Evolutionary conservation across 2,797 vertebrate species (phyloP).

Genomic region (Brachyrhaphis roseni): DNA sequence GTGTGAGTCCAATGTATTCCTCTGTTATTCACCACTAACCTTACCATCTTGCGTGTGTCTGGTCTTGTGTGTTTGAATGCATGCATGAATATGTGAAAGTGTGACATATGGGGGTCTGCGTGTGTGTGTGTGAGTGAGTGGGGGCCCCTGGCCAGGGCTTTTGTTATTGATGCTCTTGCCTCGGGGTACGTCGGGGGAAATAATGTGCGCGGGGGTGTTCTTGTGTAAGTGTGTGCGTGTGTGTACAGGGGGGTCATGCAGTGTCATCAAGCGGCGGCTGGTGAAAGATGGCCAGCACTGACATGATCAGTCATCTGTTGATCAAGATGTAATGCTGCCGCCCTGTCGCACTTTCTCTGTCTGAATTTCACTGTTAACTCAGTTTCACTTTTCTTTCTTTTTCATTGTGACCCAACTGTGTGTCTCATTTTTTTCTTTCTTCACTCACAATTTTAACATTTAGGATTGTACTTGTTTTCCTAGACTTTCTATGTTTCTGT

Average conservation of each 20-base stretch:
- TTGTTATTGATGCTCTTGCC: slow-evolving; percentile 97
- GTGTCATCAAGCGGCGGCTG: slow-evolving; percentile 96
- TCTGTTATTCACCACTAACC: slow-evolving; percentile 44
- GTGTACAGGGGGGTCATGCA: slow-evolving; percentile 71
- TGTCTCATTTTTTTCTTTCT: neutral
- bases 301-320: slow-evolving; percentile 99
- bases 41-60: slow-evolving; percentile 48
- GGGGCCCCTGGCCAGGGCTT: slow-evolving; percentile 83
- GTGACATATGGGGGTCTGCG: slow-evolving; percentile 45
- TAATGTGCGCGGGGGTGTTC: slow-evolving; percentile 58
- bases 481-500: neutral
- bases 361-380: slow-evolving; percentile 59
- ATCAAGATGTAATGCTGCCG: slow-evolving; percentile 94
- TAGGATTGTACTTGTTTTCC: neutral
- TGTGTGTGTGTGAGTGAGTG: slow-evolving; percentile 74
- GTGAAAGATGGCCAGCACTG: slow-evolving; percentile 92
- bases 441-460: neutral
- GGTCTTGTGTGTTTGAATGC: slow-evolving; percentile 47
- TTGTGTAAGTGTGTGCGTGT: slow-evolving; percentile 44
- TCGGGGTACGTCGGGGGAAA: slow-evolving; percentile 89
- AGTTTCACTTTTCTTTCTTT: slow-evolving; percentile 50
- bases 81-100: slow-evolving; percentile 65
- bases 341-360: slow-evolving; percentile 56
- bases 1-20: slow-evolving; percentile 43
- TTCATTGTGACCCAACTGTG: neutral